Percentiles rank a stretch among this genome's conserved stretches.
These are phyloP conservation scores for Tetropium fuscum DNA, from an alignment of 2,888 invertebrate species.

Conservation along the genomic window DNA sequence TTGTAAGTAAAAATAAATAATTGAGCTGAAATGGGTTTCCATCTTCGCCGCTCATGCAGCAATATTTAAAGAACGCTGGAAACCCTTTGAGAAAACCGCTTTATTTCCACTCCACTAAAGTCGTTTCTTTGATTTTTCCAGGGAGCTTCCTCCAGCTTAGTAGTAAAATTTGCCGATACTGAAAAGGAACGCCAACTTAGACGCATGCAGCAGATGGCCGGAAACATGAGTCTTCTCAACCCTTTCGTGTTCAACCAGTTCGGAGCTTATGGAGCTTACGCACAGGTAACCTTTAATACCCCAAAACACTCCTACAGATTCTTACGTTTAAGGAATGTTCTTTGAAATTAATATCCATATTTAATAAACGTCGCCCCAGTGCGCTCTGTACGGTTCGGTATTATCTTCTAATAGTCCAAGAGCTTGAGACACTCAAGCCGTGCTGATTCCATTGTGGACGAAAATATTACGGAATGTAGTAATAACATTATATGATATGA, in stretches of 20 bases:
- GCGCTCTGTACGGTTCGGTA: too few relatives aligned
- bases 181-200: conserved; percentile 99
- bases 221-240: conserved; percentile 97
- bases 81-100: not conserved
- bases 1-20: not conserved
- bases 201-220: conserved; percentile 99
- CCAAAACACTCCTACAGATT: conserved; percentile 23
- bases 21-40: not conserved
- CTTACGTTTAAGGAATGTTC: conserved; percentile 25
- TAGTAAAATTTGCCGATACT: conserved; percentile 99
- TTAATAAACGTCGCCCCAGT: conserved; percentile 8
- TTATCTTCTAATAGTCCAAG: too few relatives aligned
- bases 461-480: too few relatives aligned
- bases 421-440: too few relatives aligned
- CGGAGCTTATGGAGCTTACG: conserved; percentile 94
- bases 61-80: not conserved
- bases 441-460: too few relatives aligned
- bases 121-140: conserved; percentile 67
- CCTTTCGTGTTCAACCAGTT: conserved; percentile 97
- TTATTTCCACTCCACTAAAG: conserved; percentile 7
- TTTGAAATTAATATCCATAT: conserved; percentile 26
- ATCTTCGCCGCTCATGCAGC: not conserved
- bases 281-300: conserved; percentile 77
- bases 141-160: conserved; percentile 99
- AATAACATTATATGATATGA: too few relatives aligned